Evolutionary conservation across 1,140 invertebrate genomes (phyloP).

Genomic region (Drosophila kohkoa): DNA sequence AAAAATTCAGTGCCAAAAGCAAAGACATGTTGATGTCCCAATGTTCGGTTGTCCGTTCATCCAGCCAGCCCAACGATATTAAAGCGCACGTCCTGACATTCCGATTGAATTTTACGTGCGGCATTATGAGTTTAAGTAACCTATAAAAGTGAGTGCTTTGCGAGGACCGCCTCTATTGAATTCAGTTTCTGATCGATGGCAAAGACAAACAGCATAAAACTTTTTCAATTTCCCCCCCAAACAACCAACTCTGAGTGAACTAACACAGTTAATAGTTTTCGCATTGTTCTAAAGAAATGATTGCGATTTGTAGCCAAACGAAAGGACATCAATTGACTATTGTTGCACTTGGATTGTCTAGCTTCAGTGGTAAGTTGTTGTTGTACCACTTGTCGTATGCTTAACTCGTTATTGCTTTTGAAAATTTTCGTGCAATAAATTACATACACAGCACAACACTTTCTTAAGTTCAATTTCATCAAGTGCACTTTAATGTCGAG

Average conservation of each 20-base stretch:
- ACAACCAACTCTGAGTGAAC: constrained; percentile 26
- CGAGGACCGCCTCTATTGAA: neutral
- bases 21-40: constrained; percentile 57
- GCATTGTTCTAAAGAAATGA: constrained; percentile 31
- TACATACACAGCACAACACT: neutral
- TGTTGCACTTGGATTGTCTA: neutral
- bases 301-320: neutral
- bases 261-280: constrained; percentile 27
- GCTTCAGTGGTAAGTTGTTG: neutral
- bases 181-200: constrained; percentile 30
- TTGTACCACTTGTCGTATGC: neutral
- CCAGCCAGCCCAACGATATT: constrained; percentile 2
- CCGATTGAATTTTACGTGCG: constrained; percentile 27
- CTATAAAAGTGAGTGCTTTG: constrained; percentile 37
- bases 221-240: constrained; percentile 55
- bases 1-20: constrained; percentile 74
- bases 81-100: constrained; percentile 15
- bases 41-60: constrained; percentile 9
- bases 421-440: neutral
- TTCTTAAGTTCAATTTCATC: constrained; percentile 9
- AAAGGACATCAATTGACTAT: constrained; percentile 17
- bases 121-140: constrained; percentile 10
- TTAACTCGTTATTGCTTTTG: neutral
- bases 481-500: constrained; percentile 35
- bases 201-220: constrained; percentile 37